phyloP scores from a whole-genome alignment of 2,888 invertebrate species.

The Brachyptera risi region DNA sequence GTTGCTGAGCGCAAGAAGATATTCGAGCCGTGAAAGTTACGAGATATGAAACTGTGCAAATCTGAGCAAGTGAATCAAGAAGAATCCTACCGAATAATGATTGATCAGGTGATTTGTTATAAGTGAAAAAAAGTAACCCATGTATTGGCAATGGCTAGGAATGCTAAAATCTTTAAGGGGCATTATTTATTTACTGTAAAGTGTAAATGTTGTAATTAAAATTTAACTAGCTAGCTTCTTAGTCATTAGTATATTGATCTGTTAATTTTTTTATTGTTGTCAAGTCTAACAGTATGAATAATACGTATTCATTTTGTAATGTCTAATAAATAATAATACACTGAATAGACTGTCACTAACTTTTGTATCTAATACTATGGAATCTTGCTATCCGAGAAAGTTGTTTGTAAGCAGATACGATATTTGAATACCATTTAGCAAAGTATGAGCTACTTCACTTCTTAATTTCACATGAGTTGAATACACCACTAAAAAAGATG shows the following conservation, averaged over 20 bases:
- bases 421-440: no score
- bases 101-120: no score
- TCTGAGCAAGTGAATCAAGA: slow-evolving; percentile 18
- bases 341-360: not conserved
- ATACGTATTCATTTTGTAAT: not conserved
- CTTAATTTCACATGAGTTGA: no score
- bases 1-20: slow-evolving; percentile 69
- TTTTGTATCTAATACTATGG: no score
- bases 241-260: not conserved
- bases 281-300: not conserved
- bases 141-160: not conserved
- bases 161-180: slow-evolving; percentile 1
- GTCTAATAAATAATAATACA: not conserved
- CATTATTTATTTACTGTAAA: not conserved
- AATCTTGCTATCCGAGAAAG: no score
- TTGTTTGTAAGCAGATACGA: no score
- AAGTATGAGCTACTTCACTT: no score
- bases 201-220: not conserved
- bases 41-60: slow-evolving; percentile 43
- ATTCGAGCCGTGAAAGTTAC: slow-evolving; percentile 50
- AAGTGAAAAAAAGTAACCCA: no score
- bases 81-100: slow-evolving; percentile 4
- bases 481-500: no score
- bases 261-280: not conserved
- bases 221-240: not conserved